Percentiles rank a stretch among this genome's conserved stretches.
phyloP scores from a whole-genome alignment of 2,888 invertebrate species.

The Leptinotarsa rubiginosa region DNA sequence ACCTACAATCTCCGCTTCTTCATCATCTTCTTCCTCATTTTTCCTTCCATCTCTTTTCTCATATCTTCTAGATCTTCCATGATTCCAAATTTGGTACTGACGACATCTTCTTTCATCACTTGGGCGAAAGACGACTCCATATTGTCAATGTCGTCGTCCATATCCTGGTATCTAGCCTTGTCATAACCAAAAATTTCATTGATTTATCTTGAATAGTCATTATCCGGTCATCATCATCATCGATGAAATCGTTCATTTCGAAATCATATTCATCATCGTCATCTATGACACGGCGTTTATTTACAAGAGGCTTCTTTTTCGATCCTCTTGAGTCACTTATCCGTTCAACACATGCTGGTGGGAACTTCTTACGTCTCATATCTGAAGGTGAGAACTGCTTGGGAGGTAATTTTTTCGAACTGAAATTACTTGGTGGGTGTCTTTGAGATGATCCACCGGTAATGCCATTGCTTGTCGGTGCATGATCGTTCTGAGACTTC shows the following conservation, averaged over 20 bases:
- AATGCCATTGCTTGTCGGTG: slow-evolving; percentile 30
- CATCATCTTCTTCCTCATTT: slow-evolving; percentile 72
- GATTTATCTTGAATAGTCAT: slow-evolving; percentile 84
- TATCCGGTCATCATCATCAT: slow-evolving; percentile 81
- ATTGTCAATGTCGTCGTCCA: slow-evolving; percentile 80
- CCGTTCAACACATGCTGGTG: slow-evolving; percentile 63
- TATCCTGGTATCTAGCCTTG: slow-evolving; percentile 76
- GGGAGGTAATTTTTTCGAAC: slow-evolving; percentile 40
- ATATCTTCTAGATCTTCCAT: slow-evolving; percentile 95
- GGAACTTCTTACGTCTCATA: slow-evolving; percentile 63
- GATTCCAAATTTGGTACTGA: slow-evolving; percentile 87
- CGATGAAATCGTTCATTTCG: slow-evolving; percentile 94
- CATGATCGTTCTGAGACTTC: slow-evolving; percentile 6
- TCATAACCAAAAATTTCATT: slow-evolving; percentile 94
- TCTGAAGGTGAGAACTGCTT: slow-evolving; percentile 71
- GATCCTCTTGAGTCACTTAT: slow-evolving; percentile 58
- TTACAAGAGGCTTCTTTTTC: slow-evolving; percentile 32
- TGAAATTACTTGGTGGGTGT: background rate
- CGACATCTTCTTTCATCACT: slow-evolving; percentile 87
- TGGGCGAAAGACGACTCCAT: slow-evolving; percentile 92
- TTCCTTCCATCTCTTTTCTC: slow-evolving; percentile 83
- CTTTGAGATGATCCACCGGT: slow-evolving; percentile 11
- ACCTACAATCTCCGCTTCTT: slow-evolving; percentile 64
- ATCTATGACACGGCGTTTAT: slow-evolving; percentile 70
- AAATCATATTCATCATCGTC: slow-evolving; percentile 90